Conservation (phyloP, 2,113 vertebrate genomes). For the Brachyhypopomus gauderio region DNA sequence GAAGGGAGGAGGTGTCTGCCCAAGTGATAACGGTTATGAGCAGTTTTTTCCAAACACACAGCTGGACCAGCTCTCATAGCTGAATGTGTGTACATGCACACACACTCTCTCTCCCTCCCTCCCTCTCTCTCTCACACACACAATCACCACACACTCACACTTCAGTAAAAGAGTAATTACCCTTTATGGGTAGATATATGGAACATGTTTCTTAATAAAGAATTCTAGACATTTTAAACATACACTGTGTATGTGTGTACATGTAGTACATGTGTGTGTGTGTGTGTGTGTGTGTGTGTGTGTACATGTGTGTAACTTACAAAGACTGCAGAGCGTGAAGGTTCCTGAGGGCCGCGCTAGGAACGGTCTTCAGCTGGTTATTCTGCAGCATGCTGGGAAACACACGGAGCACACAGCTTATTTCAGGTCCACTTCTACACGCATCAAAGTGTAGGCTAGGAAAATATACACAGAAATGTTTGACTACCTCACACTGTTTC, state of each 20-base stretch:
- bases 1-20: conserved; percentile 50
- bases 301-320: conserved; percentile 74
- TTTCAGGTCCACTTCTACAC: neutral
- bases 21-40: conserved; percentile 63
- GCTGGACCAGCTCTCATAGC: conserved; percentile 53
- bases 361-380: conserved; percentile 94
- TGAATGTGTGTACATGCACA: conserved; percentile 39
- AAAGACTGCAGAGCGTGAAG: conserved; percentile 89
- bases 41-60: conserved; percentile 62
- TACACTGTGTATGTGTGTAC: neutral
- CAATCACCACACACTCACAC: no score
- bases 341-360: conserved; percentile 86
- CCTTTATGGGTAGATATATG: no score
- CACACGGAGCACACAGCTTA: neutral
- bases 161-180: no score
- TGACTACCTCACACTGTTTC: no score
- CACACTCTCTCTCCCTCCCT: neutral
- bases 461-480: no score
- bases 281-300: conserved; percentile 23
- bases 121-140: neutral
- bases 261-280: neutral
- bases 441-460: neutral
- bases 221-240: neutral
- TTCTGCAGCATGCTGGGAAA: conserved; percentile 90
- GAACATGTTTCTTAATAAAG: no score